Evolutionary conservation across 64 coral and sea anemone genomes (phyloP).

Genomic region (Stichodactyla mertensii): DNA sequence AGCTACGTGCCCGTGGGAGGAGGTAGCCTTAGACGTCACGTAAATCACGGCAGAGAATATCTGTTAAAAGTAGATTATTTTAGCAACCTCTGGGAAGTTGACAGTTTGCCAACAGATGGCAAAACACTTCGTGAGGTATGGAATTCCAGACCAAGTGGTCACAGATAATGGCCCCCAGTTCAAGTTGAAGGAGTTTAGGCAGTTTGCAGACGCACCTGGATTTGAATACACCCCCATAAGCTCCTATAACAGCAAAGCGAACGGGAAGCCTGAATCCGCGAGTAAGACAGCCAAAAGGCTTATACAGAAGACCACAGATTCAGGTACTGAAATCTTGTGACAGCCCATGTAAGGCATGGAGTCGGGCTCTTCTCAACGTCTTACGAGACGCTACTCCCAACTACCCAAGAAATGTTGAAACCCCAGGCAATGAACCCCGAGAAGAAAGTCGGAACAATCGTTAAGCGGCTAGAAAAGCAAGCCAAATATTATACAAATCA

Average conservation of each 20-base stretch:
- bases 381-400: slow-evolving; percentile 14
- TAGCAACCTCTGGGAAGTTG: slow-evolving; percentile 19
- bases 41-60: background rate
- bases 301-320: too few species aligned
- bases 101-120: background rate
- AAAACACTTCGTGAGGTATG: slow-evolving; percentile 29
- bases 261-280: too few species aligned
- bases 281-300: too few species aligned
- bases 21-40: slow-evolving; percentile 25
- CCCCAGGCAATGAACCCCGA: background rate
- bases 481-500: slow-evolving; percentile 14
- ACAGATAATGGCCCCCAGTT: slow-evolving; percentile 31
- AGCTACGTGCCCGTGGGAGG: background rate
- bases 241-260: too few species aligned
- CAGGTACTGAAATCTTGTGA: background rate
- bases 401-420: slow-evolving; percentile 2
- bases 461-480: background rate
- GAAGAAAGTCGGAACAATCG: background rate
- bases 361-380: slow-evolving; percentile 16
- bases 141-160: slow-evolving; percentile 14
- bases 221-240: too few species aligned
- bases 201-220: too few species aligned
- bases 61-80: too few species aligned
- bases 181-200: background rate
- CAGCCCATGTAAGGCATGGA: slow-evolving; percentile 23